A percentile compares a stretch with the other conserved stretches of the same genome.
Conservation (phyloP, 1,140 invertebrate genomes). For the Nebria ingens region DNA sequence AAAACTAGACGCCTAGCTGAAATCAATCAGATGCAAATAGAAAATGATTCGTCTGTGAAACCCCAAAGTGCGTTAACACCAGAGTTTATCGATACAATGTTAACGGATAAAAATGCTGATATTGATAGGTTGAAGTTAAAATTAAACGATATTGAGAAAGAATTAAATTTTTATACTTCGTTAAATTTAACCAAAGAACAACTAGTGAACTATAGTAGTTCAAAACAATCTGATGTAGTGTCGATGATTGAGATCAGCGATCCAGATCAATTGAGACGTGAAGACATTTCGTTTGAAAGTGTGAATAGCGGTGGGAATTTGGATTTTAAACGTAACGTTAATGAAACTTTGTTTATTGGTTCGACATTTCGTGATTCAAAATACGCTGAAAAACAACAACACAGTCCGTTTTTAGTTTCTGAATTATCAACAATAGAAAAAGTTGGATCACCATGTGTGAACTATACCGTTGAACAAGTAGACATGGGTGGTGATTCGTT, state of each 20-base stretch:
- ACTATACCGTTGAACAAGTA: constrained; percentile 17
- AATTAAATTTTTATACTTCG: constrained; percentile 36
- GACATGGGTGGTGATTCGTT: constrained; percentile 16
- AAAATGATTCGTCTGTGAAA: neutral
- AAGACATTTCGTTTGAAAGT: constrained; percentile 34
- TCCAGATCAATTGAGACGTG: constrained; percentile 30
- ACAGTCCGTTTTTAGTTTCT: constrained; percentile 14
- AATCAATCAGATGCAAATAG: neutral
- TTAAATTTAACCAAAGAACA: constrained; percentile 44
- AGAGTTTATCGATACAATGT: constrained; percentile 41
- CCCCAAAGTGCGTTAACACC: neutral
- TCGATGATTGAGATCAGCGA: constrained; percentile 22
- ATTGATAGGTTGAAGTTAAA: constrained; percentile 50
- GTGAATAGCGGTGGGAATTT: constrained; percentile 21
- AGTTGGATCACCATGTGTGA: constrained; percentile 18
- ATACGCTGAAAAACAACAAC: neutral
- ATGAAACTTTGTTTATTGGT: constrained; percentile 38
- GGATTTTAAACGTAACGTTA: constrained; percentile 35
- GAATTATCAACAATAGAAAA: constrained; percentile 29
- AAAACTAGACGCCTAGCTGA: neutral
- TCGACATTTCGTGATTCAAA: constrained; percentile 16
- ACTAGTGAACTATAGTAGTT: constrained; percentile 25
- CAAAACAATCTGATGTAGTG: constrained; percentile 34
- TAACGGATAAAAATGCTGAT: constrained; percentile 57
- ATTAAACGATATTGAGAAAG: constrained; percentile 38